These are phyloP conservation scores for Heliconius hermathena DNA, from an alignment of 1,140 invertebrate genomes.

Conservation along the genomic window DNA sequence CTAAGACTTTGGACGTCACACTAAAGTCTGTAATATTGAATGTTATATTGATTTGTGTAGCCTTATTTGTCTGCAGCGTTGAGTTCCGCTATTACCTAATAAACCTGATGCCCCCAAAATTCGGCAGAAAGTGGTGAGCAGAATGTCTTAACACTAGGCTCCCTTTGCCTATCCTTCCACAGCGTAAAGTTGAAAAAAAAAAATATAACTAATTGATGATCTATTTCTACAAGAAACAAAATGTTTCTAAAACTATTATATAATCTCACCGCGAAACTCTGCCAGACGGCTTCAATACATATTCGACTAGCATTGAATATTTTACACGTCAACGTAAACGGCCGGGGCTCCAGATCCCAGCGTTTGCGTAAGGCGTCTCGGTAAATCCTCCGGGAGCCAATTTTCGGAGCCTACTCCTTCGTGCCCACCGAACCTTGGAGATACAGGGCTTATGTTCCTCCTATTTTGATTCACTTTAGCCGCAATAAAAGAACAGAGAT, in stretches of 20 bases:
- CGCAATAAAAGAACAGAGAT: constrained; percentile 51
- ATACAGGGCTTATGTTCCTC: constrained; percentile 53
- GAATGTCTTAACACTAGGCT: too few relatives aligned
- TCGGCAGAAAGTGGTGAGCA: too few relatives aligned
- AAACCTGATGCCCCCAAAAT: too few relatives aligned
- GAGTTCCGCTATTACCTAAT: too few relatives aligned
- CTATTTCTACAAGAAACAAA: background rate
- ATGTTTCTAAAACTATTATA: constrained; percentile 10
- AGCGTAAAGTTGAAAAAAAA: too few relatives aligned
- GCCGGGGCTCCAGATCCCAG: constrained; percentile 41
- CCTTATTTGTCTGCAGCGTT: too few relatives aligned
- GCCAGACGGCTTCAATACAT: constrained; percentile 47
- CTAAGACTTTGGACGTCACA: too few relatives aligned
- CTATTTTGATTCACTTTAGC: constrained; percentile 54
- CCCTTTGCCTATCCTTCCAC: too few relatives aligned
- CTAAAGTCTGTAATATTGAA: too few relatives aligned
- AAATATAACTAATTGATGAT: too few relatives aligned
- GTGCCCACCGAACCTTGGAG: constrained; percentile 55
- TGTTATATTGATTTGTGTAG: too few relatives aligned
- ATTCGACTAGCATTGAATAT: constrained; percentile 65
- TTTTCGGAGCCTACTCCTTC: constrained; percentile 60
- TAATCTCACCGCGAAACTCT: constrained; percentile 42
- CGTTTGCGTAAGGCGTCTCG: constrained; percentile 55
- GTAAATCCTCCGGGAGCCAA: constrained; percentile 71
- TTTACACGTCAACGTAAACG: constrained; percentile 58